Base-by-base conservation (phyloP, 2,113 vertebrate species). In the Rhombomys opimus region DNA sequence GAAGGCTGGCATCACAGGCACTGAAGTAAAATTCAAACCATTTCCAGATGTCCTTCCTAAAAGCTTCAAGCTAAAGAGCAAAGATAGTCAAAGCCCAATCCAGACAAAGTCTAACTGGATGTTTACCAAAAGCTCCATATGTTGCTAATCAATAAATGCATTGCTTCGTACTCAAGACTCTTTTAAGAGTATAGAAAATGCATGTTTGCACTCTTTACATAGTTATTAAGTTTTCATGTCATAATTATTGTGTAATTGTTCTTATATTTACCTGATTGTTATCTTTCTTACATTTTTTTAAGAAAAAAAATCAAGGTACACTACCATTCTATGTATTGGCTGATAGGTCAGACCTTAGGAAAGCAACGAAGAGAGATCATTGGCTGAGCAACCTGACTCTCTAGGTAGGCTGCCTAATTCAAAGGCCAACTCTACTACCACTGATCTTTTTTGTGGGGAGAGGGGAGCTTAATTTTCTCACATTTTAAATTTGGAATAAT, bases 21-120 rank as follows among this genome's bases (percentile, higher is more conserved):
- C 50, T 96, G 84, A 90, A 96, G 75, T 68, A 89, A 81, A 77
- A 91, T 81, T 82, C 90, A 93, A 95, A 50, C 57, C 59, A 81
- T 22, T 77, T 75, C 84, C 57, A 78, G 30, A 92, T 93, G 54
- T 50, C 67, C 57, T 91, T 87, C 65, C 63, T 89, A 57, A 93
- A 84, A 95, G 22, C 18, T 61, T 10, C 7, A 87, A 86, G 46
- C 73, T 72, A 70, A 18, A 22, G 13, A 57, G 41, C 75, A 87
- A 90, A 91, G 35, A 65, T 18, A 94, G 68, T 50, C 73, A 91
- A 46, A 78, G n/a, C 1, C 32, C 75, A 18, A 82, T 70, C 22
- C 35, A 59, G 23, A 87, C 78, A 72, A 85, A 80, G 57, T 14
- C 52, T 84, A 12, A 73, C 46, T 86, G 54, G 52, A 32, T 87